phyloP scores from a whole-genome alignment of 53 echinoderm and acorn worm genomes.

The Holothuria leucospilota region DNA sequence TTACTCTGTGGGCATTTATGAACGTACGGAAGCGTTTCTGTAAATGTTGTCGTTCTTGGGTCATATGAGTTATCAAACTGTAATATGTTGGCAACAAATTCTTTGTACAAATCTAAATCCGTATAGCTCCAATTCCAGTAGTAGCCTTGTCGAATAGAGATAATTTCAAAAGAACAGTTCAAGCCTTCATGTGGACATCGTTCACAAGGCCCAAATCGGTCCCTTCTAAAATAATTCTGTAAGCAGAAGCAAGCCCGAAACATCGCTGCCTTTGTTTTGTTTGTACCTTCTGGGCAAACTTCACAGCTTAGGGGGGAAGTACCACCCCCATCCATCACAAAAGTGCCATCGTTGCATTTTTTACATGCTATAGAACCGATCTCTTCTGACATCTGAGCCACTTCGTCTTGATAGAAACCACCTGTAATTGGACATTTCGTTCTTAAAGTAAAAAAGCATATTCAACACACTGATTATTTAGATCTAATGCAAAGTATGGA shows the following conservation, averaged over 20 bases:
- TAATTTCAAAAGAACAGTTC: constrained; percentile 20
- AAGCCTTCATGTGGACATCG: constrained; percentile 37
- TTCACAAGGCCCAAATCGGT: constrained; percentile 46
- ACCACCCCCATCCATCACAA: constrained; percentile 26
- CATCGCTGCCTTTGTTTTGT: constrained; percentile 30
- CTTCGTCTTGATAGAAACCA: constrained; percentile 47
- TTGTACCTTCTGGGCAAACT: constrained; percentile 51
- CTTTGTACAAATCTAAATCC: constrained; percentile 13
- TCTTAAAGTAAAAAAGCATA: too few species aligned
- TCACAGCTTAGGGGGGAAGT: constrained; percentile 13
- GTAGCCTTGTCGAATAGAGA: constrained; percentile 20
- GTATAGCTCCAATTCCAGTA: constrained; percentile 54
- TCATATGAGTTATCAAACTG: constrained; percentile 4
- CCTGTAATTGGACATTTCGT: constrained; percentile 5
- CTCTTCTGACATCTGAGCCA: background rate
- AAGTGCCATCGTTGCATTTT: constrained; percentile 46
- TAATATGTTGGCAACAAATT: constrained; percentile 3
- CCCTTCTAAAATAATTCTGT: constrained; percentile 17
- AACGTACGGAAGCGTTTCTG: constrained; percentile 13
- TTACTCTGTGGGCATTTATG: constrained; percentile 36
- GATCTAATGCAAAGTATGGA: too few species aligned
- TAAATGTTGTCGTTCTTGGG: background rate
- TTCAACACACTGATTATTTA: too few species aligned
- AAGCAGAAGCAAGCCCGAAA: constrained; percentile 51
- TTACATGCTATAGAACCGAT: constrained; percentile 13